phyloP scores from a whole-genome alignment of 2,888 invertebrate species.

The Mimachlamys varia region DNA sequence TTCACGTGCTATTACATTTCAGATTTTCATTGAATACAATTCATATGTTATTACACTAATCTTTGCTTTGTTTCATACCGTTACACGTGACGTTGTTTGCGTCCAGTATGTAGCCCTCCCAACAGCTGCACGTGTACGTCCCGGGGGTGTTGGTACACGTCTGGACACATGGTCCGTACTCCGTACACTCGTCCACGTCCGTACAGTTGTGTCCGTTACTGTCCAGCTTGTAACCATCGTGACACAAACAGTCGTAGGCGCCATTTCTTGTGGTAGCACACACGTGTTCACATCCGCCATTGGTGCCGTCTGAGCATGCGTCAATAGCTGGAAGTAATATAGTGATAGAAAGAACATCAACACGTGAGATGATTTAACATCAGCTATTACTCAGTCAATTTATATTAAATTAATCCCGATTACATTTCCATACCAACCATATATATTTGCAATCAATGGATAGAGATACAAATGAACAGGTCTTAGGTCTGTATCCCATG shows the following conservation, averaged over 20 bases:
- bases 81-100: background rate
- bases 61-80: background rate
- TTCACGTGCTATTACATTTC: too few relatives aligned
- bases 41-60: too few relatives aligned
- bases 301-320: slow-evolving; percentile 22
- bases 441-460: too few relatives aligned
- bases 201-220: slow-evolving; percentile 21
- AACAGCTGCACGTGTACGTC: slow-evolving; percentile 17
- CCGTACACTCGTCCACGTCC: slow-evolving; percentile 31
- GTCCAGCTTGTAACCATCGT: background rate
- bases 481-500: too few relatives aligned
- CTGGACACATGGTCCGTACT: background rate
- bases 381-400: too few relatives aligned
- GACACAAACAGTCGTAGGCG: background rate
- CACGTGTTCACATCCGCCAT: slow-evolving; percentile 15
- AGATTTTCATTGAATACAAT: too few relatives aligned
- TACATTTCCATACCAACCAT: too few relatives aligned
- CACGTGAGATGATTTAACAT: too few relatives aligned
- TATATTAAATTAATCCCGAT: too few relatives aligned
- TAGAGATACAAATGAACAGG: too few relatives aligned
- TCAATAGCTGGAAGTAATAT: background rate
- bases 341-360: too few relatives aligned
- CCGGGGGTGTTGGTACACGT: slow-evolving; percentile 8
- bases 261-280: slow-evolving; percentile 9
- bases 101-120: slow-evolving; percentile 22